These are phyloP conservation scores for Excalfactoria chinensis DNA, from an alignment of 2,113 vertebrate species.

Conservation along the genomic window DNA sequence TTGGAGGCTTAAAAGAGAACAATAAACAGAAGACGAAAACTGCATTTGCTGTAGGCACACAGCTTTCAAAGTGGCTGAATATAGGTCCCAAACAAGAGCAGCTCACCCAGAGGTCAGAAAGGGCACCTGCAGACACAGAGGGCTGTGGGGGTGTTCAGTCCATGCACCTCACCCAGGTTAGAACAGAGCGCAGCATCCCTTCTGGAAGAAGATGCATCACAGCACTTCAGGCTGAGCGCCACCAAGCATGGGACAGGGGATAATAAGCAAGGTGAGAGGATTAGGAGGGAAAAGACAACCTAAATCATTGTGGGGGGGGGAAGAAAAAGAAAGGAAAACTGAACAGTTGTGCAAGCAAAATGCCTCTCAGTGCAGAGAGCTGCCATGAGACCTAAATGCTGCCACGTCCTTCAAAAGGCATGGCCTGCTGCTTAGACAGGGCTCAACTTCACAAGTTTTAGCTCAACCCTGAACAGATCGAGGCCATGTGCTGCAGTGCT, in stretches of 20 bases:
- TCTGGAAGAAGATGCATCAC: neutral
- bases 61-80: neutral
- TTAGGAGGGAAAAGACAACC: neutral
- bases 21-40: neutral
- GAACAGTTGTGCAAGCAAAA: neutral
- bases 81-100: neutral
- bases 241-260: neutral
- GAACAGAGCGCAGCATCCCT: neutral
- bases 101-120: neutral
- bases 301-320: neutral
- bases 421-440: neutral
- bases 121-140: fast-evolving
- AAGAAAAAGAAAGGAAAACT: neutral
- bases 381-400: neutral
- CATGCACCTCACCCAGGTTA: neutral
- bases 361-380: neutral
- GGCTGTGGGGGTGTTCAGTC: neutral
- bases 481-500: neutral
- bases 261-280: neutral
- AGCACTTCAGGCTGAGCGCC: neutral
- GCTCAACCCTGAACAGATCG: conserved; percentile 14
- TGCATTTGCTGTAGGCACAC: neutral
- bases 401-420: neutral
- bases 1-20: neutral
- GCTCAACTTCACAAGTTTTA: conserved; percentile 27